A percentile compares a stretch with the other conserved stretches of the same genome.
phyloP scores from a whole-genome alignment of 2,888 invertebrate species.

The Apotomis betuletana region DNA sequence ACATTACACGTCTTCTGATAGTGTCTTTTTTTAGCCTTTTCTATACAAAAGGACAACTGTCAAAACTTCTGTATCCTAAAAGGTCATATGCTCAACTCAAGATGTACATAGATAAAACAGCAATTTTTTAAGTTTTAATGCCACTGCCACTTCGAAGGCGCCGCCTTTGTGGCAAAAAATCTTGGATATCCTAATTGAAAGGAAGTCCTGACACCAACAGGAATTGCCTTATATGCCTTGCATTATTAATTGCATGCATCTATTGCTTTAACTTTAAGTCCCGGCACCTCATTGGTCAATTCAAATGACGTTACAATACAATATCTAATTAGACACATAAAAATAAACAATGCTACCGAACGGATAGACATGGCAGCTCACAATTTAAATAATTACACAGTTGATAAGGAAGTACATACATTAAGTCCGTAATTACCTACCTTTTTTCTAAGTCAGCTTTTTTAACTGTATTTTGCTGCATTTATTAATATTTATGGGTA shows the following conservation, averaged over 20 bases:
- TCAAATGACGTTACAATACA: conserved; percentile 9
- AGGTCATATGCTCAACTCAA: too few relatives aligned
- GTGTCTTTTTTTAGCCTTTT: too few relatives aligned
- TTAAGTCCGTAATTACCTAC: not conserved
- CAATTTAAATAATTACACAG: conserved; percentile 14
- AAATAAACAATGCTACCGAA: conserved; percentile 26
- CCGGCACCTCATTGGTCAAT: not conserved
- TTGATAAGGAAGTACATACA: conserved; percentile 4
- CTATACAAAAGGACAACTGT: too few relatives aligned
- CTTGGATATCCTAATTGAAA: too few relatives aligned
- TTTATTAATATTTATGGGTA: conserved; percentile 25
- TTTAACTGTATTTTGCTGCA: conserved; percentile 3
- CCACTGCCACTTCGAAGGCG: too few relatives aligned
- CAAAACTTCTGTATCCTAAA: too few relatives aligned
- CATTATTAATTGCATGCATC: not conserved
- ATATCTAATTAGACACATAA: conserved; percentile 26
- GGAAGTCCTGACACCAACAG: too few relatives aligned
- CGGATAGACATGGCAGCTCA: conserved; percentile 7
- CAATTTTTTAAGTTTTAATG: too few relatives aligned
- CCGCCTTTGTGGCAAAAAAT: too few relatives aligned
- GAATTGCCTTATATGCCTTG: too few relatives aligned
- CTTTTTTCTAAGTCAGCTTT: conserved; percentile 4
- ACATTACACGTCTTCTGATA: too few relatives aligned
- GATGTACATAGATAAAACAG: too few relatives aligned
- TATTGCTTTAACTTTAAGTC: not conserved